These are phyloP conservation scores for Choristoneura rosaceana DNA, from an alignment of 2,888 invertebrate genomes.

Conservation along the genomic window DNA sequence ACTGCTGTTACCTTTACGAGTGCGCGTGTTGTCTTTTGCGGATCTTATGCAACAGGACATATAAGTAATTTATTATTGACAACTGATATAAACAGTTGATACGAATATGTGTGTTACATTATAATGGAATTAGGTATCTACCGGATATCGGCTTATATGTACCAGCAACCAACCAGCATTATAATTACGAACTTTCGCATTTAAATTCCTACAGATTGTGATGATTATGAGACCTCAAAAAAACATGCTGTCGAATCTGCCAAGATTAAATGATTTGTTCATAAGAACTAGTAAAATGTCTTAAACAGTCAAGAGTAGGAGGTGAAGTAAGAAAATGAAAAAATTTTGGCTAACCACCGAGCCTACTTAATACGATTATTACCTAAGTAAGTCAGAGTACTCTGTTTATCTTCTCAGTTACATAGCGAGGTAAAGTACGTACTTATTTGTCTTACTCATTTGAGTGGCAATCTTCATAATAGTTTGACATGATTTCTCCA, in stretches of 20 bases:
- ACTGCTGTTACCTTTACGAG: background rate
- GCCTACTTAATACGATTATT: no score
- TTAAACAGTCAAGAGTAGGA: no score
- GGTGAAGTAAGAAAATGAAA: no score
- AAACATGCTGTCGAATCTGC: no score
- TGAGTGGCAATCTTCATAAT: background rate
- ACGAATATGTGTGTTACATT: background rate
- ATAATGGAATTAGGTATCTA: conserved; percentile 16
- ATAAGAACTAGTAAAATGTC: no score
- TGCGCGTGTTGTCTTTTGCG: background rate
- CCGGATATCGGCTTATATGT: conserved; percentile 16
- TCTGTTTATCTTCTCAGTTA: no score
- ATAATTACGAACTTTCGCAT: no score
- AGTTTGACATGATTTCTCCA: conserved; percentile 28
- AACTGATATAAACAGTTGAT: background rate
- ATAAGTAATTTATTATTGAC: background rate
- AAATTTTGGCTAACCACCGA: no score
- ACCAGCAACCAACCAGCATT: background rate
- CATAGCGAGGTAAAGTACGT: background rate
- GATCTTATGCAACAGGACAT: conserved; percentile 29
- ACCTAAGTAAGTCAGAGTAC: no score
- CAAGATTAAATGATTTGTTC: no score
- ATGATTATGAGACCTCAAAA: no score
- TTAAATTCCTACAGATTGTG: no score
- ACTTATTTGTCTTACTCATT: background rate